Conservation (phyloP, 1,140 invertebrate genomes). For the Saccostrea cuccullata region DNA sequence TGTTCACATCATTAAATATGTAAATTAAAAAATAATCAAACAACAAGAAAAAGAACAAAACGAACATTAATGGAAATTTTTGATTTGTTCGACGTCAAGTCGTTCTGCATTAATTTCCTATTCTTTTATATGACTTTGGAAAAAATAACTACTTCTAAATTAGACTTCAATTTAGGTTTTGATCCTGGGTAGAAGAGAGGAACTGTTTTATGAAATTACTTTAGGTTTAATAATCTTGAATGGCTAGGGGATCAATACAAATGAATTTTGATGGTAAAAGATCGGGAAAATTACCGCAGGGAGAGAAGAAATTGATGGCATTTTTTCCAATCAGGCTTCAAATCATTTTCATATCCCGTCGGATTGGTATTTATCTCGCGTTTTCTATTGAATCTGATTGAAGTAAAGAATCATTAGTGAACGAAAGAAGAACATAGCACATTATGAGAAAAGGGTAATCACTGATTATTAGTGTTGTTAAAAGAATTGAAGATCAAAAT, state of each 20-base stretch:
- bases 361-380: conserved; percentile 42
- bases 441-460: conserved; percentile 29
- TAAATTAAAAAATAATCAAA: conserved; percentile 36
- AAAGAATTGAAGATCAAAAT: conserved; percentile 24
- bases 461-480: conserved; percentile 40
- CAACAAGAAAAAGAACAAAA: conserved; percentile 34
- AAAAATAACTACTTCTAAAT: conserved; percentile 44
- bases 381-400: conserved; percentile 43
- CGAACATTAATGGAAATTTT: conserved; percentile 28
- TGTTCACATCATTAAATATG: conserved; percentile 26
- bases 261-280: conserved; percentile 47
- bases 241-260: conserved; percentile 39
- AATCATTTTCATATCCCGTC: conserved; percentile 45
- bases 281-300: conserved; percentile 44
- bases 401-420: conserved; percentile 43
- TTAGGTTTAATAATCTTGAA: conserved; percentile 40
- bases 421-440: conserved; percentile 32
- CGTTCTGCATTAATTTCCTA: conserved; percentile 38
- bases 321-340: conserved; percentile 42
- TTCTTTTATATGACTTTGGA: background rate
- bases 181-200: conserved; percentile 11
- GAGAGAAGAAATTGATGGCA: conserved; percentile 43
- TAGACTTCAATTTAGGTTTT: conserved; percentile 38
- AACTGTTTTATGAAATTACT: conserved; percentile 45
- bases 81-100: conserved; percentile 11